phyloP scores from a whole-genome alignment of 2,113 vertebrate species.

The Myxocyprinus asiaticus region DNA sequence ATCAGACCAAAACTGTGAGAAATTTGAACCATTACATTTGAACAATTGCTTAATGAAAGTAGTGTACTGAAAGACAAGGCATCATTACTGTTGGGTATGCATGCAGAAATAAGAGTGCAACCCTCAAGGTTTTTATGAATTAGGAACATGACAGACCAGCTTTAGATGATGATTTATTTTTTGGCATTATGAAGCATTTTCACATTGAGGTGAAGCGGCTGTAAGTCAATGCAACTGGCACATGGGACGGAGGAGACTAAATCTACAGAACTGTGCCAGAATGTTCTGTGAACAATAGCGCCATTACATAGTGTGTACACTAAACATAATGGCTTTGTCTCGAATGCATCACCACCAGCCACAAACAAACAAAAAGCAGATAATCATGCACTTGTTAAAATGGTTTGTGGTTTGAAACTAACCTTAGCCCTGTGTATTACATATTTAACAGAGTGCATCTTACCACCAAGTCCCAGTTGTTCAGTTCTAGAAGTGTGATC shows the following conservation, averaged over 20 bases:
- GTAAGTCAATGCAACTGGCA: background rate
- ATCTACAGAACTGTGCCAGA: slow-evolving; percentile 25
- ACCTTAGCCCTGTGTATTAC: background rate
- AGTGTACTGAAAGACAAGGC: too few species aligned
- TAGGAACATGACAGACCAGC: background rate
- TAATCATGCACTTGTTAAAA: background rate
- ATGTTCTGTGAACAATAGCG: slow-evolving; percentile 34
- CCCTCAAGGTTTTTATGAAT: background rate
- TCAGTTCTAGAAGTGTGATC: slow-evolving; percentile 97
- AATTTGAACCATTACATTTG: background rate
- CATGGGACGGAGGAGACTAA: slow-evolving; percentile 1
- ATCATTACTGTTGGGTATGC: background rate
- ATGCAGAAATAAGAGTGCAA: background rate
- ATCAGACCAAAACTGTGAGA: too few species aligned
- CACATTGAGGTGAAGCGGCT: background rate
- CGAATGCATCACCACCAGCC: background rate
- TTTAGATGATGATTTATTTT: background rate
- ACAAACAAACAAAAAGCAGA: slow-evolving; percentile 3
- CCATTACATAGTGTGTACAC: slow-evolving; percentile 14
- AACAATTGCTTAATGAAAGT: background rate
- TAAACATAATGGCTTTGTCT: slow-evolving; percentile 46
- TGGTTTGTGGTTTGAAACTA: background rate
- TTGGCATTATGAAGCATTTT: background rate
- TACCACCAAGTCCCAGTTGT: slow-evolving; percentile 99
- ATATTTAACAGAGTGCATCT: slow-evolving; percentile 68